These are phyloP conservation scores for Pseudomugil tenellus DNA, from an alignment of 2,797 vertebrate genomes.

Conservation along the genomic window DNA sequence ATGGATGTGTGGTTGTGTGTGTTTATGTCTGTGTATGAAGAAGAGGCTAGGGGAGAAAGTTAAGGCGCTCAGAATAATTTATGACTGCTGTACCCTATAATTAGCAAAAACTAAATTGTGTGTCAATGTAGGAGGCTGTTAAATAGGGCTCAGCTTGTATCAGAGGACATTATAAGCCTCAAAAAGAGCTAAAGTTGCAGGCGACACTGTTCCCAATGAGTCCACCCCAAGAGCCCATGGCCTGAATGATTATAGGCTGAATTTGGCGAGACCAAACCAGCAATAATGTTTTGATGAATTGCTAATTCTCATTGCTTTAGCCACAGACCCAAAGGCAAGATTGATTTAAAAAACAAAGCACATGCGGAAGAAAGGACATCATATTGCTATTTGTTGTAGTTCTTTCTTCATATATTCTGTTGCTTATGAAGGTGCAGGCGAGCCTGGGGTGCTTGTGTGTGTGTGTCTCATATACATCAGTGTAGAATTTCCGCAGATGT, in stretches of 20 bases:
- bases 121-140: conserved; percentile 72
- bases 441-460: conserved; percentile 34
- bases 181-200: conserved; percentile 42
- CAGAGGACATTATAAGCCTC: conserved; percentile 65
- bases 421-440: conserved; percentile 46
- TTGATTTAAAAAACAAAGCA: conserved; percentile 40
- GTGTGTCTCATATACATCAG: conserved; percentile 31
- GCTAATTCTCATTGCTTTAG: conserved; percentile 67
- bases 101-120: conserved; percentile 81
- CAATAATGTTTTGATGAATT: conserved; percentile 67
- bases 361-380: conserved; percentile 29
- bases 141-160: conserved; percentile 65
- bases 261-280: conserved; percentile 48
- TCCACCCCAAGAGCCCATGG: conserved; percentile 36
- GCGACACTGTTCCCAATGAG: conserved; percentile 25
- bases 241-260: conserved; percentile 53
- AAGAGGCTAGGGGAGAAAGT: conserved; percentile 46
- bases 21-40: conserved; percentile 40
- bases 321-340: conserved; percentile 35
- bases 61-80: conserved; percentile 72
- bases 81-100: conserved; percentile 78
- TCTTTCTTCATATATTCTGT: conserved; percentile 37
- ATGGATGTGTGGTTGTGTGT: conserved; percentile 35
- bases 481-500: conserved; percentile 44
- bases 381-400: conserved; percentile 40